Percentiles rank a stretch among this genome's conserved stretches.
Evolutionary conservation across 2,113 vertebrate genomes (phyloP).

Genomic region (Scolopax mira): DNA sequence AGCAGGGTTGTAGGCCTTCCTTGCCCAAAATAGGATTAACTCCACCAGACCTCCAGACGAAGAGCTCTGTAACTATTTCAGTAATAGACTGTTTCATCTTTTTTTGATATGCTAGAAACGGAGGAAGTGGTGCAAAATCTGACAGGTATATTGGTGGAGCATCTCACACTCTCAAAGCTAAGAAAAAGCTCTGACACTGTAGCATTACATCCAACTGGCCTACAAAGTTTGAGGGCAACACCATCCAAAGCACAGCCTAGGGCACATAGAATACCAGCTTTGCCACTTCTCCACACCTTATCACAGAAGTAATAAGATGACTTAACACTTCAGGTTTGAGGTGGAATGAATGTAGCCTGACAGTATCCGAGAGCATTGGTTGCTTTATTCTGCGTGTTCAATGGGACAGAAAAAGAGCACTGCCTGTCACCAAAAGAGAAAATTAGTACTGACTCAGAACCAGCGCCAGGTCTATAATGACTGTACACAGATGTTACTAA

Average conservation of each 20-base stretch:
- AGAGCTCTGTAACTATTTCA: background rate
- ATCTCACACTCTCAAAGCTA: background rate
- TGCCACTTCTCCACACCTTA: background rate
- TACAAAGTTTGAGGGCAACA: background rate
- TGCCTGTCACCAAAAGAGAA: background rate
- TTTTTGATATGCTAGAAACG: fast-evolving
- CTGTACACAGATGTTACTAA: constrained; percentile 60
- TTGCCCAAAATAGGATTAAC: background rate
- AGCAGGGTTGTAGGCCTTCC: background rate
- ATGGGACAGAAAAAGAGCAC: background rate
- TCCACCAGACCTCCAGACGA: background rate
- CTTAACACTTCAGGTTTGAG: background rate
- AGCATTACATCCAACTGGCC: background rate
- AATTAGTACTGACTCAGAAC: background rate
- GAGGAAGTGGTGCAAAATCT: background rate
- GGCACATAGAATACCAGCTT: background rate
- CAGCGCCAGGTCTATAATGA: constrained; percentile 12
- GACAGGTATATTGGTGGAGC: fast-evolving
- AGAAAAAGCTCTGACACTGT: background rate
- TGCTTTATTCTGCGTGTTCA: background rate
- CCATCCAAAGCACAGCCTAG: background rate
- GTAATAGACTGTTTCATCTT: background rate
- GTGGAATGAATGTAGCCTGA: background rate
- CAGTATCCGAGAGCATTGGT: background rate
- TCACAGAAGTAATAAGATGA: fast-evolving